A percentile compares a stretch with the other conserved stretches of the same genome.
Evolutionary conservation across 64 coral and sea anemone genomes (phyloP).

Genomic region (Montipora sp.): DNA sequence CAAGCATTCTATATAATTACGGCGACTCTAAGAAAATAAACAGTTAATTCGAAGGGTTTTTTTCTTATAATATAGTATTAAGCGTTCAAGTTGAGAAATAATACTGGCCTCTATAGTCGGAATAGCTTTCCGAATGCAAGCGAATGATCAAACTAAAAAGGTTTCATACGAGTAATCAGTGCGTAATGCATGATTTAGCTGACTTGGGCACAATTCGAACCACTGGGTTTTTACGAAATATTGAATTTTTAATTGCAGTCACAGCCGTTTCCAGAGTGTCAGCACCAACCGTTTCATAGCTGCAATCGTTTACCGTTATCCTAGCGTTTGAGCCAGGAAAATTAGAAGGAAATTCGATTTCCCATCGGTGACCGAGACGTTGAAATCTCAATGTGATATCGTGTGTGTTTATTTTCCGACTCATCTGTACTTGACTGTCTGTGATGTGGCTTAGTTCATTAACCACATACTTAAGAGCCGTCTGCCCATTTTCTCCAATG

Average conservation of each 20-base stretch:
- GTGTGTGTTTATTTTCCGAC: conserved; percentile 2
- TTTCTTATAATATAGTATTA: too few species aligned
- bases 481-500: background rate
- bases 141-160: too few species aligned
- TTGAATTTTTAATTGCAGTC: background rate
- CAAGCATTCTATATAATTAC: too few species aligned
- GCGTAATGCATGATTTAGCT: background rate
- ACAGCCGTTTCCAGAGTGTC: conserved; percentile 3
- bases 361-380: background rate
- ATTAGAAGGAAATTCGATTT: background rate
- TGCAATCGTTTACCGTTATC: background rate
- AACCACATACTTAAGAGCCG: background rate
- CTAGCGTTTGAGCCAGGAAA: background rate
- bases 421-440: conserved; percentile 8
- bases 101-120: too few species aligned
- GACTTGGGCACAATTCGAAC: background rate
- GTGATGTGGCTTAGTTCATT: background rate
- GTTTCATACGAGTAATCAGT: background rate
- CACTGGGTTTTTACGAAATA: background rate
- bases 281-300: background rate
- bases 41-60: too few species aligned
- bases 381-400: conserved; percentile 8
- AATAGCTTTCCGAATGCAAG: too few species aligned
- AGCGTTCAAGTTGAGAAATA: too few species aligned
- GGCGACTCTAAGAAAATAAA: too few species aligned